Evolutionary conservation across 2,797 vertebrate genomes (phyloP), one percentile per base, ranked within the genome.

Genomic region (Menidia menidia): DNA sequence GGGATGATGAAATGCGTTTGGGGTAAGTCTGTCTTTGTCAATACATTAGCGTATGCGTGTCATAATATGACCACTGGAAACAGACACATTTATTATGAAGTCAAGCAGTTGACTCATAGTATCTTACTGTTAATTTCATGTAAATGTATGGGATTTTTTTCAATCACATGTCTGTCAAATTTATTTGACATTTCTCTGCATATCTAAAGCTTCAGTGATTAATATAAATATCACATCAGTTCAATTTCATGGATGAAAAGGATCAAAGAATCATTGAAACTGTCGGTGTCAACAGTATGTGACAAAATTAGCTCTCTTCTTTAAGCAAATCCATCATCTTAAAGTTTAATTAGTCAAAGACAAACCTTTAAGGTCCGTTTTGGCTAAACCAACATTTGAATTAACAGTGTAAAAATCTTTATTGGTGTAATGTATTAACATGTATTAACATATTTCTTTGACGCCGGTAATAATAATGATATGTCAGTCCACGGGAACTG

Each of bases 61-160:
- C 72, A 79, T 77, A 86, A 88, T 78, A 68, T 50, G 73, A 88
- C 71, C 32, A 15, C 52, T 66, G 77, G 75, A 82, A 76, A 77
- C 60, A 35, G 60, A 52, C 15, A 31, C 71, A 64, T 81, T 77
- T 74, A 69, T 72, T n/a, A 78, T 62, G 44, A 43, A 55, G 68
- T 51, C 47, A 15, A 53, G 69, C 62, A 51, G 53, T 14, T 67
- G 74, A 70, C 10, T 19, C 19, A 59, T 30, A 64, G 57, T 64
- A 33, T 19, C 52, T 2, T 12, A 63, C 64, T 18, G 45, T 64
- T 59, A 47, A 56, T 60, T 32, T 76, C 65, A 47, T 60, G 57
- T 54, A 71, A 60, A 72, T 41, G 30, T 18, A 73, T 51, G 39
- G 59, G 43, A 43, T 3, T 1, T 50, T 48, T 9, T 25, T 16